phyloP scores from a whole-genome alignment of 2,113 vertebrate species.

The Rhinolophus ferrumequinum region DNA sequence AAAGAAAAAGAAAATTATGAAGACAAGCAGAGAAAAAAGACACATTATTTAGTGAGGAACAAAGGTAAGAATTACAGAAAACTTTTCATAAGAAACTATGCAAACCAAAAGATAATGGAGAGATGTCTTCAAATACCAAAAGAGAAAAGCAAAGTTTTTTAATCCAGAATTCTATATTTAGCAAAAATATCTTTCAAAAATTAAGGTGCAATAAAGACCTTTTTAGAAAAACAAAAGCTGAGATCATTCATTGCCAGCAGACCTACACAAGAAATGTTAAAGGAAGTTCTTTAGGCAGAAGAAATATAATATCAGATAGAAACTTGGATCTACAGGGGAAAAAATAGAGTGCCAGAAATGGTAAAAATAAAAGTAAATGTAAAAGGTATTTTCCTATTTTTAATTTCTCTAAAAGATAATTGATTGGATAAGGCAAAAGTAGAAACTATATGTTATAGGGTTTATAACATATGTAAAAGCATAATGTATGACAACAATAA shows the following conservation, averaged over 20 bases:
- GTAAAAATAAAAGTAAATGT: background rate
- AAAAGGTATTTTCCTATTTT: background rate
- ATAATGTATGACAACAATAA: background rate
- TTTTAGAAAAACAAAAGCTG: background rate
- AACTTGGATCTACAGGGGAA: background rate
- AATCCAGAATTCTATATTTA: background rate
- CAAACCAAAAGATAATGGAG: background rate
- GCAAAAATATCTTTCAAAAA: constrained; percentile 25
- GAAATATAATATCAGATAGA: background rate
- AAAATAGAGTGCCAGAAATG: background rate
- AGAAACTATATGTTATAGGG: background rate
- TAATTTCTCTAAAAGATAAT: background rate
- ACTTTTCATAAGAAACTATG: background rate
- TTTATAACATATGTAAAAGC: background rate
- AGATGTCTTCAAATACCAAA: background rate
- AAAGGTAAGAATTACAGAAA: background rate
- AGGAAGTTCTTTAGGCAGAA: background rate
- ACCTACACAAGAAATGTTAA: background rate
- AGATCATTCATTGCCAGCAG: background rate
- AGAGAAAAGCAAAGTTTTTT: background rate
- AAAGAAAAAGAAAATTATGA: background rate
- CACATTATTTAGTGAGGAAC: background rate
- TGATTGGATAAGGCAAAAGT: background rate
- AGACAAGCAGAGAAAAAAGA: background rate
- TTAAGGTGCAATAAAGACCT: background rate